Evolutionary conservation across 2,797 vertebrate genomes (phyloP), one percentile per base, ranked within the genome.

Genomic region (Microchirus variegatus): DNA sequence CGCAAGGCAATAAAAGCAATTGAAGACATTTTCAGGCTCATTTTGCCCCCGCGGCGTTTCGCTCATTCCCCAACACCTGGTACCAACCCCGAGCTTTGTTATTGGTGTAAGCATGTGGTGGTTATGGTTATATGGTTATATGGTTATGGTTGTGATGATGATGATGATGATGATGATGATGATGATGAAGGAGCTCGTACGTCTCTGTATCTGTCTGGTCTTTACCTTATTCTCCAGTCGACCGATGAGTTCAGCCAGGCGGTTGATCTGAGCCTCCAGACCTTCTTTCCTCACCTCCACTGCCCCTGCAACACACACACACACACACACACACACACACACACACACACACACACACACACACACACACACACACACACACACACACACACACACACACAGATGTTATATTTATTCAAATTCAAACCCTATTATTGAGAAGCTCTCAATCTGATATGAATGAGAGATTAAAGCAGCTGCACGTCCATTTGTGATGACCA

Each of bases 141-240:
- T 31, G 31, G 4, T 31, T 3, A 31, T 31, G 26, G 26, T 3
- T 31, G 8, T 31, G 31, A 31, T 16, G n/a, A 13, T 16, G 42
- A 15, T 19, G 31, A 54, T 31, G 31, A 8, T 31, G 4, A 31
- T 31, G 26, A 5, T 3, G 4, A 31, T 31, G 31, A 31, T 16
- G n/a, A 13, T 16, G 42, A 15, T 19, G 31, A 54, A 31, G 40
- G 46, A n/a, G 36, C 14, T 14, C 47, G 43, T 58, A 40, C 67
- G 5, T 64, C 40, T 10, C 4, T 46, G n/a, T n/a, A n/a, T n/a
- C n/a, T 64, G 45, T 64, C 81, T 84, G n/a, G n/a, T 65, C 47
- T 63, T 81, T 84, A 98, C 97, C 96, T 98, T 99, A 86, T 92
- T 97, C 90, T 99, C 97, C 90, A 99, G 93, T 63, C 95, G 94